Percentiles rank a stretch among this genome's conserved stretches.
Evolutionary conservation across 2,888 invertebrate species (phyloP).

Genomic region (Serrognathus titanus): DNA sequence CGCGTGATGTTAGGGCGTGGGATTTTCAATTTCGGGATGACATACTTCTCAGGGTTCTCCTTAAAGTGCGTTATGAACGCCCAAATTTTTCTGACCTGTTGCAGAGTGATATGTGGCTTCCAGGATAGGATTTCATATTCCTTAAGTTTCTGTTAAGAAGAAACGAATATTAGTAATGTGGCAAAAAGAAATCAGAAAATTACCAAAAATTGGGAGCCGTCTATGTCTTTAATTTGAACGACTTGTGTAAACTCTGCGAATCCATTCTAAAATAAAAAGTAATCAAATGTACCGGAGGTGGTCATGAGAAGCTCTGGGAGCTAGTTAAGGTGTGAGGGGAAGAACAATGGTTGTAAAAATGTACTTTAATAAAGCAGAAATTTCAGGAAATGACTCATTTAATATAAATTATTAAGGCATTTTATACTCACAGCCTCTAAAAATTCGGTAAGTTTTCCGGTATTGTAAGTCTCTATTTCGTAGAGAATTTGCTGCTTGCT

Average conservation of each 20-base stretch:
- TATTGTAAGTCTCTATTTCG: neutral
- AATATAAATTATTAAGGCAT: neutral
- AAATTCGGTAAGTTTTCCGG: constrained; percentile 7
- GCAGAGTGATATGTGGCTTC: constrained; percentile 4
- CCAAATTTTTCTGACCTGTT: constrained; percentile 8
- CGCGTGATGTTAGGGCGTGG: neutral
- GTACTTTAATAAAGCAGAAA: neutral
- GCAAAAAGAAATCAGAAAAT: constrained; percentile 6
- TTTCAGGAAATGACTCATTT: neutral
- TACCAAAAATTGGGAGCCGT: constrained; percentile 28
- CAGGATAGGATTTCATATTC: constrained; percentile 14
- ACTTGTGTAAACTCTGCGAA: constrained; percentile 20
- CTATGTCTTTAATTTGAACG: constrained; percentile 18
- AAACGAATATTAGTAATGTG: neutral
- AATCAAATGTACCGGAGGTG: neutral
- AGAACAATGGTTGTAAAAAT: too few relatives aligned
- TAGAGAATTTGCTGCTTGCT: neutral
- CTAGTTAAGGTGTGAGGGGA: neutral
- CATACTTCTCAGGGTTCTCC: constrained; percentile 2
- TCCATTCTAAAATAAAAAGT: constrained; percentile 23
- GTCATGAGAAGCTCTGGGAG: neutral
- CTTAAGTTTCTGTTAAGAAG: constrained; percentile 7
- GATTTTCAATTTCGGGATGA: neutral
- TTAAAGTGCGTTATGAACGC: constrained; percentile 7
- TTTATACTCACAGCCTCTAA: constrained; percentile 8